phyloP scores from a whole-genome alignment of 1,140 invertebrate species.

The Akabosia matsudoensis region DNA sequence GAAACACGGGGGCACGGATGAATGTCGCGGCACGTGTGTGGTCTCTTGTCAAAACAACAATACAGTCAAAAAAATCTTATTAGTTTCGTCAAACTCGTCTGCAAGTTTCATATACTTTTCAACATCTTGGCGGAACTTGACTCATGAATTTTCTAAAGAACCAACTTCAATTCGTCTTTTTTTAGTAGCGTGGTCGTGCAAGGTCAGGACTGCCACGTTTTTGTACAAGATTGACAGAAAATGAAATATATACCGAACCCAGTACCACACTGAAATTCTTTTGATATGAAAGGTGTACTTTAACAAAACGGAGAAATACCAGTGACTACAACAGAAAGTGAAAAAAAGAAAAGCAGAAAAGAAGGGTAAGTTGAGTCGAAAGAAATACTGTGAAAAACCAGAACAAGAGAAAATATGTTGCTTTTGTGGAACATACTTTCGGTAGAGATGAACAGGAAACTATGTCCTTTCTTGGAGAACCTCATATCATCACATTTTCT shows the following conservation, averaged over 20 bases:
- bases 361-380: no score
- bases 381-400: not conserved
- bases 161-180: not conserved
- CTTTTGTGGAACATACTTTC: not conserved
- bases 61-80: conserved; percentile 41
- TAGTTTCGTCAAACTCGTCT: conserved; percentile 43
- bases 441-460: not conserved
- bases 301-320: no score
- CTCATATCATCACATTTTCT: not conserved
- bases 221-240: no score
- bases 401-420: not conserved
- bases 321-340: not conserved
- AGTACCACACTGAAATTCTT: no score
- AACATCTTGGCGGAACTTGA: not conserved
- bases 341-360: not conserved
- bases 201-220: not conserved
- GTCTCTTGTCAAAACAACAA: conserved; percentile 8
- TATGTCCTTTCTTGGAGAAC: not conserved
- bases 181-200: not conserved
- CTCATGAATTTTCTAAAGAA: not conserved
- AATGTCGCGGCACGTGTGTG: not conserved
- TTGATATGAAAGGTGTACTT: not conserved
- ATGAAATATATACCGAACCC: no score
- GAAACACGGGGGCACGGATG: not conserved
- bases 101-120: not conserved